Evolutionary conservation across 2,797 vertebrate genomes (phyloP), one percentile per base, ranked within the genome.

Genomic region (Smutsia temminckii): DNA sequence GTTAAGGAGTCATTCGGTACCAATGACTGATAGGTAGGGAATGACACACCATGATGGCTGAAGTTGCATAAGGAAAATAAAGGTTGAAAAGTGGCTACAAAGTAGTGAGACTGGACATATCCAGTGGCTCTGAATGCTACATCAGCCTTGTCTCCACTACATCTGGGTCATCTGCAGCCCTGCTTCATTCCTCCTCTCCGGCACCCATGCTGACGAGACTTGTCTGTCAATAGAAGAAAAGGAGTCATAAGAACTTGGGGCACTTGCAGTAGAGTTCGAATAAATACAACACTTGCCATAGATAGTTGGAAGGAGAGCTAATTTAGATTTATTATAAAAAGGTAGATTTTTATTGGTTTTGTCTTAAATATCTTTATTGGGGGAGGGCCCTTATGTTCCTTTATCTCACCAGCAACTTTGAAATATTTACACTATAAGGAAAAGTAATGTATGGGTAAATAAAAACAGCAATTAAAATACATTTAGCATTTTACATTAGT

Each of bases 361-460:
- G 46, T 69, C 88, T 94, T 85, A 69, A 91, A 79, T 77, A 63
- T 84, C n/a, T 74, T 91, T 89, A 74, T 17, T 83, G 61, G 6
- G 32, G 29, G 23, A 87, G n/a, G 8, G 0, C 40, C 27, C 25
- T 77, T 95, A 71, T 17, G 10, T 93, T 92, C 53, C 75, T 53
- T 10, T 55, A 5, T 51, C 61, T 77, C 23, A 34, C 37, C 32
- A 96, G 51, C 37, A 96, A 55, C 51, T 92, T 63, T 95, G 51
- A 89, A 42, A 29, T 94, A 61, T 34, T 95, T 72, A 87, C 6
- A 23, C 3, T 16, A 7, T 59, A 92, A 90, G 16, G 40, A 80
- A 84, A 89, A 94, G 42, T 63, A 66, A 85, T 7, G 5, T 32
- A 42, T 32, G 32, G 4, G 17, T 86, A 93, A 84, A 74, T 61